These are phyloP conservation scores for Drosophila multiciliata DNA, from an alignment of 2,888 invertebrate genomes.

Conservation along the genomic window DNA sequence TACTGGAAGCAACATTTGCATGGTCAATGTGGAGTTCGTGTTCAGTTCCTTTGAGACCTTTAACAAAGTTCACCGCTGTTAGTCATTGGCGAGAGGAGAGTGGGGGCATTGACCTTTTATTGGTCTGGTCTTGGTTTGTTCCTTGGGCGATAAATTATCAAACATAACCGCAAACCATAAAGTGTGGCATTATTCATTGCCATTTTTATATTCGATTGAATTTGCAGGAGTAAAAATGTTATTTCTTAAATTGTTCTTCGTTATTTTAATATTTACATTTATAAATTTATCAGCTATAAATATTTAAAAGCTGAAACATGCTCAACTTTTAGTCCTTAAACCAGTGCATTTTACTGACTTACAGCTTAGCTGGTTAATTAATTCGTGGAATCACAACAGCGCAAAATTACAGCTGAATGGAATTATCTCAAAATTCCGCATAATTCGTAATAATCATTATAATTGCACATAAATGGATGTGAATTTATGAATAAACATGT, in stretches of 20 bases:
- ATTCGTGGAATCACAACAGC: neutral
- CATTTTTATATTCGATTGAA: conserved; percentile 16
- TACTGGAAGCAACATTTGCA: conserved; percentile 44
- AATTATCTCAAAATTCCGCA: neutral
- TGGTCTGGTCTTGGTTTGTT: conserved; percentile 14
- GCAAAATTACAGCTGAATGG: neutral
- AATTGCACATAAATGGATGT: neutral
- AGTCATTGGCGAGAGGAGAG: conserved; percentile 5
- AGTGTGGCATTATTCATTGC: conserved; percentile 20
- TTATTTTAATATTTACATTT: conserved; percentile 3
- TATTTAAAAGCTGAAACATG: neutral
- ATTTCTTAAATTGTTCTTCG: conserved; percentile 26
- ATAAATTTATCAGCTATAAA: neutral
- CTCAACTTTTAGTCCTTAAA: neutral
- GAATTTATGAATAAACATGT: conserved; percentile 14
- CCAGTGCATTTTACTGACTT: too few relatives aligned
- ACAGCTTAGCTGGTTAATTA: neutral
- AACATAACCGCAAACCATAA: conserved; percentile 13
- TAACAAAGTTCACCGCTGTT: conserved; percentile 16
- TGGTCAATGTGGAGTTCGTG: conserved; percentile 11
- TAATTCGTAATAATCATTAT: conserved; percentile 22
- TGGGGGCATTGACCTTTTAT: conserved; percentile 22
- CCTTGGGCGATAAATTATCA: conserved; percentile 19
- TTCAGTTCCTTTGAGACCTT: conserved; percentile 2
- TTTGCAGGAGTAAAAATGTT: conserved; percentile 1